Evolutionary conservation across 2,797 vertebrate genomes (phyloP), one percentile per base, ranked within the genome.

Genomic region (Siniperca scherzeri): DNA sequence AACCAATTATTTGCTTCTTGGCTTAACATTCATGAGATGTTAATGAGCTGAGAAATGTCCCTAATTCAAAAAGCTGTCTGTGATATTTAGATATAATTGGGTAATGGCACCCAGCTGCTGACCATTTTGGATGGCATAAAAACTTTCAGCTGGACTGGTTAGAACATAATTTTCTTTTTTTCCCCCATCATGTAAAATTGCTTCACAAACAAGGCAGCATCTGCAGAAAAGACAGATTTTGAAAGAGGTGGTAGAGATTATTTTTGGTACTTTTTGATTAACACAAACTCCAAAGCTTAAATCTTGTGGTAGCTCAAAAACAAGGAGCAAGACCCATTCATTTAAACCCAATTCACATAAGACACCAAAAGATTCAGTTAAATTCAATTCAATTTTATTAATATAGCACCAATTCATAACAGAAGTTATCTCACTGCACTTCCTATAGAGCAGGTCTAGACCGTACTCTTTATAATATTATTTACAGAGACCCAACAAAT

Each of bases 11-110:
- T 85, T 87, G 83, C 76, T 68, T 78, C 74, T 85, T 88, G 70
- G 87, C 85, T 91, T 71, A 73, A 74, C 86, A 92, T 95, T 94
- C 91, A 95, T 95, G 91, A 94, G 90, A 94, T 91, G 91, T 84
- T 95, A 92, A 93, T 95, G 92, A 92, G 75, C 82, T 90, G 85
- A 87, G 88, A 91, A 90, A 90, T 87, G 67, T 11, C 61, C 38
- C 67, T 90, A 85, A 92, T 90, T 90, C 74, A 80, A 76, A 90
- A 89, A 85, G 77, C 88, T 88, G 88, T 81, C 71, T 68, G 71
- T 30, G 82, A 82, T 90, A 85, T 86, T 91, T 83, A 52, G 56
- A 80, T 87, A 69, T 90, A 89, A 93, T 92, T 87, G 65, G 80
- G 70, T 87, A 81, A 90, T 82, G 74, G 77, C 57, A 16, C 30